A percentile compares a stretch with the other conserved stretches of the same genome.
Conservation (phyloP, 2,113 vertebrate species). For the Plestiodon gilberti region DNA sequence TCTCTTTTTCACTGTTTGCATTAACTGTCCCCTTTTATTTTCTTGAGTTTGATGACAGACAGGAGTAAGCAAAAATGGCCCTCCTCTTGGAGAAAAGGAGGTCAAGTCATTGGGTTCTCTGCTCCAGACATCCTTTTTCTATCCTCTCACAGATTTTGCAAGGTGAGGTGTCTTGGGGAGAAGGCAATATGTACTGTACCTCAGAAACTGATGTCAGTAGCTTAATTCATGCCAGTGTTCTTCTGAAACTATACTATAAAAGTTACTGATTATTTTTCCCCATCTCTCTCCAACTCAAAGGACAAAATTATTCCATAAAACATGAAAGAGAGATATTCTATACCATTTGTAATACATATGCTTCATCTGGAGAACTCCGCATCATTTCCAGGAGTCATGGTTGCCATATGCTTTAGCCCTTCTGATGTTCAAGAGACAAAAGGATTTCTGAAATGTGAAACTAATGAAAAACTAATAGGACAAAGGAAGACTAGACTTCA, state of each 20-base stretch:
- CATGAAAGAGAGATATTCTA: constrained; percentile 24
- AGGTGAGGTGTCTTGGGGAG: too few relatives aligned
- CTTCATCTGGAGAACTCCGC: constrained; percentile 35
- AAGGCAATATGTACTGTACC: neutral
- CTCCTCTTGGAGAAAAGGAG: neutral
- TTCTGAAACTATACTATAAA: neutral
- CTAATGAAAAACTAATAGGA: constrained; percentile 53
- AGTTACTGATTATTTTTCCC: neutral
- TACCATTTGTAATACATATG: constrained; percentile 41
- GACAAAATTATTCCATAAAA: constrained; percentile 6
- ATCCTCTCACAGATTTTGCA: neutral
- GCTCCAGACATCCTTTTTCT: neutral
- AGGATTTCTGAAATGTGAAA: constrained; percentile 40
- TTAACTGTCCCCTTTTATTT: neutral
- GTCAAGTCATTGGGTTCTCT: neutral
- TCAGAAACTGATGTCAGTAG: neutral
- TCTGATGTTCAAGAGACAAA: constrained; percentile 37
- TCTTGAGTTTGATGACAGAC: neutral
- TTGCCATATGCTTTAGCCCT: constrained; percentile 51
- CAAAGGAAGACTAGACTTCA: constrained; percentile 13
- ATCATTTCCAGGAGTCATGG: constrained; percentile 44
- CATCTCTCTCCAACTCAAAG: constrained; percentile 1
- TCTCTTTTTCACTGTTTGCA: neutral
- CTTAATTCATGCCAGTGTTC: constrained; percentile 11
- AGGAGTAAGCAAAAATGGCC: neutral